Evolutionary conservation across 2,888 invertebrate species (phyloP), one percentile per base, ranked within the genome.

Genomic region (Gandaritis pyraliata): DNA sequence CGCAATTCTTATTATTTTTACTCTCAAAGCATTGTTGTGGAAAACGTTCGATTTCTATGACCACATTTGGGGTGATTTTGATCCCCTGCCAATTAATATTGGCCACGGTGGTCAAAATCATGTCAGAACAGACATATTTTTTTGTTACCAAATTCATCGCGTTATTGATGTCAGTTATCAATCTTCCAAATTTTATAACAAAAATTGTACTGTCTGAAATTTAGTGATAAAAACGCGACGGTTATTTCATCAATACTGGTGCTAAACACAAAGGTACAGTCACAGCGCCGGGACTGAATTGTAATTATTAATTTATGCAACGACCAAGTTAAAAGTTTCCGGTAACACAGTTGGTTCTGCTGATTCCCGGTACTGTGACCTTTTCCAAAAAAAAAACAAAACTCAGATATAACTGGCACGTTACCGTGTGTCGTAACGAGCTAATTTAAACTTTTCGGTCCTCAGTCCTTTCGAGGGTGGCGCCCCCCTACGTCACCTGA

Each of bases 371-470:
- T 54, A 50, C 50, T 15, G 69, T 60, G 57, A 88, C 90, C 89
- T 88, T 90, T 88, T 83, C 85, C 80, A 69, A 71, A 68, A 81
- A 88, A 90, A 91, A 91, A 91, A 90, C 88, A 88, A 87, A 86
- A 85, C 80, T 78, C 81, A 74, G 75, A 85, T 82, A 82, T 81
- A 87, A 86, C 87, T 83, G 86, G 78, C 83, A 77, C 80, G 85
- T 85, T 80, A 75, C 82, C 84, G 85, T 87, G 81, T 87, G 89
- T 88, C 78, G 90, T 91, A 91, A 92, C 92, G 85, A 92, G 92
- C 91, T 92, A 90, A 92, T 92, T 92, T 92, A 92, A 92, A 91
- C 89, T 92, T 91, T 91, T 90, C 87, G 88, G 85, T 80, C 77
- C 83, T 80, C 80, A 75, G 82, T 85, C 85, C 87, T 79, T 80